Evolutionary conservation across 2,113 vertebrate genomes (phyloP), one percentile per base, ranked within the genome.

Genomic region (Neolamprologus sp.): DNA sequence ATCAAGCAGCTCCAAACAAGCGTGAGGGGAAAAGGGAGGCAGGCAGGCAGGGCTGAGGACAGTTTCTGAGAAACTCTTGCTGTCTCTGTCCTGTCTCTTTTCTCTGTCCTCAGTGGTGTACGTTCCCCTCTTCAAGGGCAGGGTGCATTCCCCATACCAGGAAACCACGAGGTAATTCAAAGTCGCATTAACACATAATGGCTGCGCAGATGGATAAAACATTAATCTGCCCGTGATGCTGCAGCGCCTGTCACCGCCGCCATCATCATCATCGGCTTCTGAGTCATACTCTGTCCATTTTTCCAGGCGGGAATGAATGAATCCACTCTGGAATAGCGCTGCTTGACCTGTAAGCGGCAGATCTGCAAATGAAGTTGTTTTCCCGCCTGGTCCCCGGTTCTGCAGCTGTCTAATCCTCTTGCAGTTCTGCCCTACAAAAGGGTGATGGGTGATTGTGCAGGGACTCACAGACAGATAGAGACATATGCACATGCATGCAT

Each of bases 1-100:
- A 94, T 96, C 94, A 95, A 83, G 82, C 26, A 8, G 89, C 85
- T 90, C 87, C 93, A 93, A 95, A 94, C 92, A 89, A 92, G 87
- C 80, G 3, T 68, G 87, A 86, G 82, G 33, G 83, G 85, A 63
- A 87, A 83, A 75, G 87, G 87, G 88, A 71, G 86, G 82, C 82
- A 85, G 68, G 82, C 40, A 9, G 8, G 31, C 68, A 75, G 58
- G 81, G 80, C 26, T 78, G 68, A 68, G 75, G 63, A 58, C 40
- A 49, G 80, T 78, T 87, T 91, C 89, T 87, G 81, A 71, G 86
- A 93, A 88, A 87, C 81, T 83, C 83, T 82, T 49, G 9, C 51
- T 37, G 3, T 35, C 19, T 83, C 42, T 60, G 47, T 47, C 79
- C 37, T 78, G 9, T 84, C 55, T 81, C 40, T 57, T 49, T 17